A percentile compares a stretch with the other conserved stretches of the same genome.
Conservation (phyloP, 2,113 vertebrate genomes). For the Callopanchax toddi region DNA sequence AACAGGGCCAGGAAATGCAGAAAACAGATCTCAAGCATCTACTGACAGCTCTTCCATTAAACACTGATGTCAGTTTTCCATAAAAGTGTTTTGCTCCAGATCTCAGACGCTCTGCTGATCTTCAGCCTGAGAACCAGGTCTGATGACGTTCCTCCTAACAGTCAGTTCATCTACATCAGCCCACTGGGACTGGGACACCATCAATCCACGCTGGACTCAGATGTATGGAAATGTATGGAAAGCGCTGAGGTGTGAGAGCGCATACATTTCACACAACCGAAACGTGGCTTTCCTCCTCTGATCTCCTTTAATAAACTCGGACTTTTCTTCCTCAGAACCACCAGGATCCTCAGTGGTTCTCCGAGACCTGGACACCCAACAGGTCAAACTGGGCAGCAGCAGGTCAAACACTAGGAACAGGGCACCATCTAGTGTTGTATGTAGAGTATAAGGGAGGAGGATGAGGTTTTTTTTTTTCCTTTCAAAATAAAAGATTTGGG, state of each 20-base stretch:
- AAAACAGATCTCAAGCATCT: conserved; percentile 64
- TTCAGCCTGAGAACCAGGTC: conserved; percentile 10
- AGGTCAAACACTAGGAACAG: conserved; percentile 63
- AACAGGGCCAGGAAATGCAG: conserved; percentile 54
- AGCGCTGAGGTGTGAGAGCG: conserved; percentile 42
- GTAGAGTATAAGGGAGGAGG: conserved; percentile 22
- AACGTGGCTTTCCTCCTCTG: conserved; percentile 1
- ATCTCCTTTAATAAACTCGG: neutral
- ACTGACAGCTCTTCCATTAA: conserved; percentile 61
- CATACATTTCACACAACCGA: too few species aligned
- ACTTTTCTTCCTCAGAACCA: neutral
- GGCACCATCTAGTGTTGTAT: conserved; percentile 74
- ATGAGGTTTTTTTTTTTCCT: neutral
- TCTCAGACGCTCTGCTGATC: conserved; percentile 52
- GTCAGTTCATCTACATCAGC: too few species aligned
- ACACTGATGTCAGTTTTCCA: conserved; percentile 70
- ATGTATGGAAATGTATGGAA: conserved; percentile 61
- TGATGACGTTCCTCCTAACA: too few species aligned
- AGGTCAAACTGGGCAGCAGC: conserved; percentile 53
- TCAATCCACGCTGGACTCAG: neutral
- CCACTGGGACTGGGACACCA: too few species aligned
- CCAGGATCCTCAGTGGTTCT: neutral
- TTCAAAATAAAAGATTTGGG: conserved; percentile 20
- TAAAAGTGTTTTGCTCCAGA: conserved; percentile 54
- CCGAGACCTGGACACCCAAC: neutral